Evolutionary conservation across 1,140 invertebrate species (phyloP).

Genomic region (Atta colombica): DNA sequence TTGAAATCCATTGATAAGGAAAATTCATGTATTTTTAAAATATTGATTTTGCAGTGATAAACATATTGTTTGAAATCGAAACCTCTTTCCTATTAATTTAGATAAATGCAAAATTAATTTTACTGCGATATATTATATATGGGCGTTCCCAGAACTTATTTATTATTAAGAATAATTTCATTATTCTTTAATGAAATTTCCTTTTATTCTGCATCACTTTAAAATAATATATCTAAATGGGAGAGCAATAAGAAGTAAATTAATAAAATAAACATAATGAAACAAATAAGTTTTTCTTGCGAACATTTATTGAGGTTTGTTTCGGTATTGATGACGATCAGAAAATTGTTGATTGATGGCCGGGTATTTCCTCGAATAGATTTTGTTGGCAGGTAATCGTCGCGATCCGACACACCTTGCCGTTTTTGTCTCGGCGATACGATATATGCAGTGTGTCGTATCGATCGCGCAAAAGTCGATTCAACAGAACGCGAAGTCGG

Average conservation of each 20-base stretch:
- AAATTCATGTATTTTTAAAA: slow-evolving; percentile 34
- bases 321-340: not conserved
- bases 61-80: slow-evolving; percentile 13
- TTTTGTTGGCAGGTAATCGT: slow-evolving; percentile 34
- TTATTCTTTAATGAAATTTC: not conserved
- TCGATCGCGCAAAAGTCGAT: slow-evolving; percentile 34
- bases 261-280: not conserved
- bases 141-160: not conserved
- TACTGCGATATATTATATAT: not conserved
- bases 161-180: no score
- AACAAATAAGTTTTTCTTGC: not conserved
- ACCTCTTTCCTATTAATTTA: slow-evolving; percentile 3
- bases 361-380: slow-evolving; percentile 9
- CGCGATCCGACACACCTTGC: slow-evolving; percentile 32
- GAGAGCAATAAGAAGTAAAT: not conserved
- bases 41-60: slow-evolving; percentile 19
- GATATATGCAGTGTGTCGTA: slow-evolving; percentile 16
- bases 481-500: not conserved
- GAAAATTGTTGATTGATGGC: slow-evolving; percentile 19
- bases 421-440: slow-evolving; percentile 36
- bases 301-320: not conserved
- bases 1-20: not conserved
- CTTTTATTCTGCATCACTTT: not conserved
- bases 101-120: slow-evolving; percentile 13
- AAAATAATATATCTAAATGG: not conserved